Evolutionary conservation across 2,888 invertebrate genomes (phyloP), one percentile per base, ranked within the genome.

Genomic region (Agelastica alni): DNA sequence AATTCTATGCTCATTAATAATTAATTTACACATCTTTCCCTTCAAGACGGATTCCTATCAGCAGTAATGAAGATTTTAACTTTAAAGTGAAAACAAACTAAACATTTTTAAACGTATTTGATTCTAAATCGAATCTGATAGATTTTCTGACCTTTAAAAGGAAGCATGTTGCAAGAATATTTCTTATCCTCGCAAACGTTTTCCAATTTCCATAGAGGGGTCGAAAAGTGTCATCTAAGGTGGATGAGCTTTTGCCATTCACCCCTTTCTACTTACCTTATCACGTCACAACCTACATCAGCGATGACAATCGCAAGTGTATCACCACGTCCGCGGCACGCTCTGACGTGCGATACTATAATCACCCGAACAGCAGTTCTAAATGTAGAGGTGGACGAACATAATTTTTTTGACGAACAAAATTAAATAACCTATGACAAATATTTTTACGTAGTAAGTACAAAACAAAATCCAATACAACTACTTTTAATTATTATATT

Each of bases 311-410:
- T 54, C 37, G 39, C 34, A 45, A 36, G 48, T 45, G 44, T 54
- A 44, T 49, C 49, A 49, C 44, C 45, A 26, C 13, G 47, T 42
- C 44, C 28, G 18, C 49, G 43, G 53, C 49, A 49, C 44, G 51
- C 45, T 51, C 42, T 45, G 41, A 39, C 41, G 48, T 45, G 51
- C 49, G 49, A 32, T 51, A 39, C 51, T 45, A 51, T 48, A 55
- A 55, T 55, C 51, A 51, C 46, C 55, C 48, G 36, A 16, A 48
- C 13, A 18, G 48, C 7, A 17, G 31, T 12, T 18, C 17, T 13
- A 10, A 17, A 7, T 18, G 20, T 48, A 48, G 39, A 48, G 48
- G 6, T 48, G 39, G 48, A 16, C 6, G 16, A 7, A 9, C 9
- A 18, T 16, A 12, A 12, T 20, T 20, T 39, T 3, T 1, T 36